Conservation (phyloP, 2,888 invertebrate species). For the Leucozona laternaria region DNA sequence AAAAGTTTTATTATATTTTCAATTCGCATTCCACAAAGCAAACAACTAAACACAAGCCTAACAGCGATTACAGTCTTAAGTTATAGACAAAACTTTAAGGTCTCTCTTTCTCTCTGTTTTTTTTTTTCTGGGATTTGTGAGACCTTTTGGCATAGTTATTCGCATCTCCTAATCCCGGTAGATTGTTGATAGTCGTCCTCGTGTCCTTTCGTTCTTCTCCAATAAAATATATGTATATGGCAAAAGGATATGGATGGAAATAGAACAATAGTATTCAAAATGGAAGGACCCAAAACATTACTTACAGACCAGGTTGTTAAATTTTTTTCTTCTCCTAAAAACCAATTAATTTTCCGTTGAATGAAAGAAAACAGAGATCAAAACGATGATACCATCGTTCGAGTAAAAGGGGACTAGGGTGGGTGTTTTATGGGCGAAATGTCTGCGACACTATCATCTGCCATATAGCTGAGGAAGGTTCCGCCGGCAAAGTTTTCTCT, state of each 20-base stretch:
- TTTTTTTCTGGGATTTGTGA: constrained; percentile 54
- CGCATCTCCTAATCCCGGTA: constrained; percentile 48
- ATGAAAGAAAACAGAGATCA: constrained; percentile 68
- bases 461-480: constrained; percentile 12
- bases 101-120: constrained; percentile 8
- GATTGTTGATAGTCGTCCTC: constrained; percentile 39
- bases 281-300: constrained; percentile 39
- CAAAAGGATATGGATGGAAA: constrained; percentile 9
- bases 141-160: constrained; percentile 64
- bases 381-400: constrained; percentile 43
- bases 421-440: constrained; percentile 22
- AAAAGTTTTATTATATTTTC: constrained; percentile 69
- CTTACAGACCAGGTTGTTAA: constrained; percentile 50
- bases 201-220: background rate
- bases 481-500: constrained; percentile 22
- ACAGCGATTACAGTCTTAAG: constrained; percentile 65
- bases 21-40: constrained; percentile 30
- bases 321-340: constrained; percentile 36
- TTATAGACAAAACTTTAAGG: constrained; percentile 72
- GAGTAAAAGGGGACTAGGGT: background rate
- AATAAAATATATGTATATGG: constrained; percentile 17
- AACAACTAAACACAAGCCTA: constrained; percentile 51
- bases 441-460: constrained; percentile 56
- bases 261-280: constrained; percentile 56
- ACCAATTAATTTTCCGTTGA: constrained; percentile 71